Conservation (phyloP, 2,797 vertebrate species). For the Notolabrus celidotus region DNA sequence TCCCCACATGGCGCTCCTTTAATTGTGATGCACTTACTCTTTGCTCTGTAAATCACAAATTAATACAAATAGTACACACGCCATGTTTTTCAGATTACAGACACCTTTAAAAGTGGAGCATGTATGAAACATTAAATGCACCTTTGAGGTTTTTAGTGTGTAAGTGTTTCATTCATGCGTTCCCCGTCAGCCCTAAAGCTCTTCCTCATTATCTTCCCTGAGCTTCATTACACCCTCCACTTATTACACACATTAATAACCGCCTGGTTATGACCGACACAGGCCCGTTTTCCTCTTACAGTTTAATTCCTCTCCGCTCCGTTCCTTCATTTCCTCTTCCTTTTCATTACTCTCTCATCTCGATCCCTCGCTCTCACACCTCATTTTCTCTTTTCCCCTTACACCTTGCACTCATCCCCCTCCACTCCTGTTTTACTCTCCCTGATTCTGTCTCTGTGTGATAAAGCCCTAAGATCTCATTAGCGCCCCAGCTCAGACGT, state of each 20-base stretch:
- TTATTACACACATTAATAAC: constrained; percentile 26
- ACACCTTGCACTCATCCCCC: constrained; percentile 8
- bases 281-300: constrained; percentile 1
- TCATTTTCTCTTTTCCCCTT: constrained; percentile 13
- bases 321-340: background rate
- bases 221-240: background rate
- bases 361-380: background rate
- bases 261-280: constrained; percentile 13
- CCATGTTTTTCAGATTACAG: background rate
- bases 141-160: background rate
- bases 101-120: background rate
- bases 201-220: background rate
- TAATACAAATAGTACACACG: too few relatives aligned
- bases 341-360: background rate
- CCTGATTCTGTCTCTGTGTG: constrained; percentile 1
- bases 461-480: constrained; percentile 58
- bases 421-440: background rate
- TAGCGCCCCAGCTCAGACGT: constrained; percentile 39
- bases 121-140: too few relatives aligned
- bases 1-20: too few relatives aligned
- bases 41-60: too few relatives aligned
- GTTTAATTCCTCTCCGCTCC: constrained; percentile 10
- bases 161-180: background rate
- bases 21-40: too few relatives aligned
- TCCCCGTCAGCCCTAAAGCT: background rate